Percentiles rank a stretch among this genome's conserved stretches.
Conservation (phyloP, 2,888 invertebrate species). For the Troilus luridus region DNA sequence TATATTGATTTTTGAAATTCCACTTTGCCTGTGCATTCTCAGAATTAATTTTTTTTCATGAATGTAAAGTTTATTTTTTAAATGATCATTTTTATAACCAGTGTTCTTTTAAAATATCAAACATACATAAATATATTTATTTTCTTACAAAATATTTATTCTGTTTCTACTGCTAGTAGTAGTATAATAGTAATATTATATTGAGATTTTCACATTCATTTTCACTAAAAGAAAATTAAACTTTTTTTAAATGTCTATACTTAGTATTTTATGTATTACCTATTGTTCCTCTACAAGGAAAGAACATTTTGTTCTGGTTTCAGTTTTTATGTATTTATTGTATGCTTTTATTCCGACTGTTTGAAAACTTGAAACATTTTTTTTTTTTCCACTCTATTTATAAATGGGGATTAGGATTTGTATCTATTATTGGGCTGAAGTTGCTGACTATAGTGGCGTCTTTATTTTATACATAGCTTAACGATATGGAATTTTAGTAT, state of each 20-base stretch:
- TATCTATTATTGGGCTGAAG: conserved; percentile 2
- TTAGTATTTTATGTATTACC: neutral
- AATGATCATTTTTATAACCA: neutral
- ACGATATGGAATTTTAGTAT: conserved; percentile 45
- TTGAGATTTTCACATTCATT: too few relatives aligned
- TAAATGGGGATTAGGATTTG: neutral
- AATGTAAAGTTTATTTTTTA: neutral
- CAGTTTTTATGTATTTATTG: neutral
- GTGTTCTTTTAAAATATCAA: neutral
- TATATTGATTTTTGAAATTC: neutral
- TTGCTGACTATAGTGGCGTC: conserved; percentile 2
- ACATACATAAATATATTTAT: neutral
- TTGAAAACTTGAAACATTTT: neutral
- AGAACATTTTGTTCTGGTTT: neutral
- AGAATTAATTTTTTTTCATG: neutral
- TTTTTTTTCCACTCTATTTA: neutral
- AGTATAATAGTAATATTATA: too few relatives aligned
- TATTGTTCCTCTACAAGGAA: neutral
- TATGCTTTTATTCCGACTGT: neutral
- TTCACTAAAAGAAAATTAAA: too few relatives aligned
- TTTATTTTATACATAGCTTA: neutral
- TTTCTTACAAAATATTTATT: neutral
- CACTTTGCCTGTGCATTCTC: neutral
- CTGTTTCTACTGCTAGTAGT: neutral
- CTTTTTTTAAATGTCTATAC: too few relatives aligned